Conservation (phyloP, 2,797 vertebrate genomes). For the Dendrocincla fuliginosa region DNA sequence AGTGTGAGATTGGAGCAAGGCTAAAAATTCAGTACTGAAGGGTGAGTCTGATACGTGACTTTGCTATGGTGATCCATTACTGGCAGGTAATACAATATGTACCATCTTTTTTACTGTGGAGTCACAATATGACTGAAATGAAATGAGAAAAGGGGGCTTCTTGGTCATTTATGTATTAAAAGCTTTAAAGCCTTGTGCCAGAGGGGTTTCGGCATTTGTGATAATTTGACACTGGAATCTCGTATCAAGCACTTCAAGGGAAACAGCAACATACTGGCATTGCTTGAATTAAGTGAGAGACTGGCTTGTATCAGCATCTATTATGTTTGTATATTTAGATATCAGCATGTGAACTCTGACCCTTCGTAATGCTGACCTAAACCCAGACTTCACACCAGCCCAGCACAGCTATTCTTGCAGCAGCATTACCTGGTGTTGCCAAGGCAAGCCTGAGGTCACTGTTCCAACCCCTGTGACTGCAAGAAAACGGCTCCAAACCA, state of each 20-base stretch:
- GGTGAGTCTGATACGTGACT: neutral
- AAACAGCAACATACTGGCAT: neutral
- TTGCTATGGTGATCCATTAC: neutral
- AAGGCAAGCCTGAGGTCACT: neutral
- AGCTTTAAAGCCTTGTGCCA: neutral
- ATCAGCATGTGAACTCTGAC: neutral
- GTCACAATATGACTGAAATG: neutral
- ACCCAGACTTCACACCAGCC: neutral
- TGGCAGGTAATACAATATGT: neutral
- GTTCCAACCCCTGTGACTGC: neutral
- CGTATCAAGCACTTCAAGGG: neutral
- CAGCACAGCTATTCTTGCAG: neutral
- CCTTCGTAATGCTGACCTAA: neutral
- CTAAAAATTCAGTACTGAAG: neutral
- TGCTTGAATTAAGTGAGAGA: neutral
- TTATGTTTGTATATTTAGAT: neutral
- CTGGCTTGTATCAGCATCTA: neutral
- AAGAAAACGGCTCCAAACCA: neutral
- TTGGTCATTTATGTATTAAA: neutral
- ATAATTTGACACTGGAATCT: neutral
- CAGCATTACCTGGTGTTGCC: neutral
- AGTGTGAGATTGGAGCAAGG: neutral
- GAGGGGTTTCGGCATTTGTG: neutral
- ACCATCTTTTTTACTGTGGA: neutral
- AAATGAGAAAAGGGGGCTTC: neutral